Percentiles rank a stretch among this genome's conserved stretches.
These are phyloP conservation scores for Contarinia nasturtii DNA, from an alignment of 1,140 invertebrate species.

Conservation along the genomic window DNA sequence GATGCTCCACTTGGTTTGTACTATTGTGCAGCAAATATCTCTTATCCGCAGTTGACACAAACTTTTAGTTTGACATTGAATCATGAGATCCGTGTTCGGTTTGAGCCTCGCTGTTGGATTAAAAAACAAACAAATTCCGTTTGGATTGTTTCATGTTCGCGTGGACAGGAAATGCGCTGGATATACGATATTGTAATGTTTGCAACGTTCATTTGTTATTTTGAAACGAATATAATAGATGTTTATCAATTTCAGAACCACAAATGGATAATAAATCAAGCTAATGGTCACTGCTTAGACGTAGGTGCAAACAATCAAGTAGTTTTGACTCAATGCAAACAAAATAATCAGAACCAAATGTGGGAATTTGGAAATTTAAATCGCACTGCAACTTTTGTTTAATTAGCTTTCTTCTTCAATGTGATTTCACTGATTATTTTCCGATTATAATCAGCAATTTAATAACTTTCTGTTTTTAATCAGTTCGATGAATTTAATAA, in stretches of 20 bases:
- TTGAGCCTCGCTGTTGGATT: conserved; percentile 25
- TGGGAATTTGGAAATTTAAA: conserved; percentile 18
- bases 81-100: conserved; percentile 77
- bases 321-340: conserved; percentile 9
- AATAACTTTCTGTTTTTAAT: no score
- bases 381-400: no score
- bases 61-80: conserved; percentile 63
- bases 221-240: no score
- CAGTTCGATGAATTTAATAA: no score
- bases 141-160: no score
- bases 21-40: conserved; percentile 25
- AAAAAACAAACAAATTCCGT: no score
- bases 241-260: conserved; percentile 17
- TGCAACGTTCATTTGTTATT: no score
- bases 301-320: neutral
- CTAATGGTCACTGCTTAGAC: conserved; percentile 9
- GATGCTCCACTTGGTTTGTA: conserved; percentile 36
- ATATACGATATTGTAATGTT: no score
- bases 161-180: no score
- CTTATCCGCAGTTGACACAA: conserved; percentile 31
- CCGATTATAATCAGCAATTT: no score
- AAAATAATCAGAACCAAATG: conserved; percentile 7
- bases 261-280: conserved; percentile 10
- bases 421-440: no score
- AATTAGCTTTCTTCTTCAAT: no score